Evolutionary conservation across 2,113 vertebrate species (phyloP), one percentile per base, ranked within the genome.

Genomic region (Pseudorectes ferrugineus): DNA sequence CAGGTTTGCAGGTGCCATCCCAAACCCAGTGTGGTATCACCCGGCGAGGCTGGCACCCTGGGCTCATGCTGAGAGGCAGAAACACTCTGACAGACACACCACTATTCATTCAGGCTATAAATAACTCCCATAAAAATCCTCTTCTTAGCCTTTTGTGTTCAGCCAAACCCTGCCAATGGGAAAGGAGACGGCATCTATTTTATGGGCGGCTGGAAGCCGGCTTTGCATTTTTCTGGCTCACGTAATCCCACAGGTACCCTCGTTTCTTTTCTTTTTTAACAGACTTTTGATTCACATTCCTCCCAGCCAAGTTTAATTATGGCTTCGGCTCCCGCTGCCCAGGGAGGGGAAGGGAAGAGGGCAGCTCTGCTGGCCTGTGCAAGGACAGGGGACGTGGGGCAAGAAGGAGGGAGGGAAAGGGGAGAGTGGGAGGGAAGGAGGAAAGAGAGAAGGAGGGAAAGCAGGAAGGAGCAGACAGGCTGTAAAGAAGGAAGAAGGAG

Each of bases 261-360:
- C 6, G 0, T 79, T 95, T 72, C 92, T 88, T 94, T 89, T 80
- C 87, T 89, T 79, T 88, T 83, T 90, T 85, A 97, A 89, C 84
- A 87, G 78, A 70, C 82, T 93, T 95, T 95, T 93, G 93, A 95
- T 97, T 96, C 90, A 68, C 22, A 31, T 92, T 91, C 84, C 74
- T 96, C 79, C 35, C 68, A 94, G 87, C 82, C 84, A 91, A 82
- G 76, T 95, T 94, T 94, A 97, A 97, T 96, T 91, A 95, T 8
- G 16, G 54, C 82, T 79, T 90, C 10, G 0, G 43, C 52, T 97
- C 46, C 70, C 0, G 6, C 75, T 88, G 81, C 78, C 81, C 10
- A 2, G 36, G 83, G 38, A 88, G 51, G 65, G 73, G 35, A 85
- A 70, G 57, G 45, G 28, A 42, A 88, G 52, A 89, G 49, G 25